Evolutionary conservation across 1,140 invertebrate species (phyloP).

Genomic region (Philotrypesis tridentata): DNA sequence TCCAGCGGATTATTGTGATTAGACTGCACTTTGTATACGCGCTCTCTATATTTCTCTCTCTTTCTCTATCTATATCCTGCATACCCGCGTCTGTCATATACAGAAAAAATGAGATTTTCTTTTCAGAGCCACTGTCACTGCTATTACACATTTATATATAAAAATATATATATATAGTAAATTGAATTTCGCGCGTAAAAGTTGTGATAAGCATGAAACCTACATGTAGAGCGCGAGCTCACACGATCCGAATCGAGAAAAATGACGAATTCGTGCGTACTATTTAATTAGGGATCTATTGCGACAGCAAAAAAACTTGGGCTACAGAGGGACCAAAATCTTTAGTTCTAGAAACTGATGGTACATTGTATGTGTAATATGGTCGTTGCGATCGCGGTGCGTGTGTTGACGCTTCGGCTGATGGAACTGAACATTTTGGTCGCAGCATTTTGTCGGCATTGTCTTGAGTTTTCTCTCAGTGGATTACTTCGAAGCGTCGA

Average conservation of each 20-base stretch:
- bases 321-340: neutral
- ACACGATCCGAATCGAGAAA: neutral
- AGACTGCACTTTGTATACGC: neutral
- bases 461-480: neutral
- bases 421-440: conserved; percentile 25
- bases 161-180: neutral
- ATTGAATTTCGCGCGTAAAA: neutral
- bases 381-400: neutral
- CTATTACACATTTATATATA: no score
- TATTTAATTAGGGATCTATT: neutral
- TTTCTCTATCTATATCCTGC: no score
- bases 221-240: neutral
- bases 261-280: neutral
- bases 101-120: no score
- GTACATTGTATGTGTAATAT: neutral
- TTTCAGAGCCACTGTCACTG: neutral
- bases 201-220: conserved; percentile 22
- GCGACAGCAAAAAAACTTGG: neutral
- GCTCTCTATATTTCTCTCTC: neutral
- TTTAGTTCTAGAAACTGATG: conserved; percentile 10
- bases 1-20: neutral
- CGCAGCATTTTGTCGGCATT: conserved; percentile 12
- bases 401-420: neutral
- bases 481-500: neutral
- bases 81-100: no score